Conservation (phyloP, 2,113 vertebrate genomes). For the Sapajus apella region DNA sequence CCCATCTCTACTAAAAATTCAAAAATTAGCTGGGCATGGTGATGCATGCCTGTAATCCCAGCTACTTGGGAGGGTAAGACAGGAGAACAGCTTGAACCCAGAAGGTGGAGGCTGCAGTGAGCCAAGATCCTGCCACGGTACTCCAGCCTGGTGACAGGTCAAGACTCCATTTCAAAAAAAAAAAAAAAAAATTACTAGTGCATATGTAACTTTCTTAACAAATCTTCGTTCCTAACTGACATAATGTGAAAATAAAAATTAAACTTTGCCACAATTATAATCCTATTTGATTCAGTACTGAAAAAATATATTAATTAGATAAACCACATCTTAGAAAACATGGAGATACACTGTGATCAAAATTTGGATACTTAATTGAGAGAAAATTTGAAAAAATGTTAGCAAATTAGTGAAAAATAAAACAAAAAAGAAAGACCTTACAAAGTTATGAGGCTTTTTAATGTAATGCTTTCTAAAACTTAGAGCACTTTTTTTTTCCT, state of each 20-base stretch:
- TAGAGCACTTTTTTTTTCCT: not conserved
- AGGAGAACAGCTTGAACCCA: too few relatives aligned
- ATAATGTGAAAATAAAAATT: conserved; percentile 60
- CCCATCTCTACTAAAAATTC: too few relatives aligned
- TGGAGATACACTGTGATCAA: not conserved
- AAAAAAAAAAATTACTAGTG: not conserved
- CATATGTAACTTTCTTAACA: not conserved
- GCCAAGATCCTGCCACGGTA: too few relatives aligned
- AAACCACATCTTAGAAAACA: not conserved
- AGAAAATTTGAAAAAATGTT: not conserved
- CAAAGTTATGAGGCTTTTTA: not conserved
- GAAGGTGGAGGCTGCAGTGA: too few relatives aligned
- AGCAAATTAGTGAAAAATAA: not conserved
- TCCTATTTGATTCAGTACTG: not conserved
- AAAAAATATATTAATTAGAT: not conserved
- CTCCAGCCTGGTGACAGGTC: too few relatives aligned
- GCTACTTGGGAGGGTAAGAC: too few relatives aligned
- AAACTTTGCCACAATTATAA: not conserved
- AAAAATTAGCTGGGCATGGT: too few relatives aligned
- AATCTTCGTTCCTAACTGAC: conserved; percentile 31
- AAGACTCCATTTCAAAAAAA: too few relatives aligned
- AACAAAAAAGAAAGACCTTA: not conserved
- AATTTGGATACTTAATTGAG: not conserved
- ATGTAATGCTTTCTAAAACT: not conserved
- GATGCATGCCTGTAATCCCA: too few relatives aligned